Percentiles rank a stretch among this genome's conserved stretches.
Evolutionary conservation across 2,797 vertebrate genomes (phyloP).

Genomic region (Nyctalus aviator): DNA sequence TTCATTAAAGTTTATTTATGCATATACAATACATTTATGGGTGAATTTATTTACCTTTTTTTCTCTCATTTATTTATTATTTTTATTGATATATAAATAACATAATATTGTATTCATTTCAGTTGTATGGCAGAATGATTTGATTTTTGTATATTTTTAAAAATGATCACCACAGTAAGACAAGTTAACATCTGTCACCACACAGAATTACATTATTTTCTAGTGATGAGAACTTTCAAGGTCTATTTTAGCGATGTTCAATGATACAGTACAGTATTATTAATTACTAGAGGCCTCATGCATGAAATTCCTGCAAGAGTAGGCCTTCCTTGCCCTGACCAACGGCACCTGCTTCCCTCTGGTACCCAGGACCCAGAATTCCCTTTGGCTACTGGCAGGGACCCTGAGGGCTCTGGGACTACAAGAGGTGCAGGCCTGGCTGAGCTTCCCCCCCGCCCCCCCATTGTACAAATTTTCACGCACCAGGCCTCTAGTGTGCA

Average conservation of each 20-base stretch:
- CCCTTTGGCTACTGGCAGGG: accelerated
- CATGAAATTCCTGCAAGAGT: no score
- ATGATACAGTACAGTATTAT: not conserved
- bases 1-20: not conserved
- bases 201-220: not conserved
- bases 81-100: not conserved
- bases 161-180: not conserved
- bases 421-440: no score
- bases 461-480: no score
- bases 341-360: no score
- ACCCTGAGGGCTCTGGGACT: no score
- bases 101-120: not conserved
- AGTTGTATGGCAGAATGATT: not conserved
- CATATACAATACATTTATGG: not conserved
- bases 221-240: not conserved
- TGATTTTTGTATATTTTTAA: not conserved
- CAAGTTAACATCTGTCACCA: not conserved
- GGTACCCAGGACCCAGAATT: no score
- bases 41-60: not conserved
- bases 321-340: no score
- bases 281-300: not conserved
- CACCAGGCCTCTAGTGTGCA: no score
- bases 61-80: not conserved
- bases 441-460: no score
- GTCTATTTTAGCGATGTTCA: not conserved